Percentiles rank a stretch among this genome's conserved stretches.
Conservation (phyloP, 2,797 vertebrate species). For the Spatula versicolor region DNA sequence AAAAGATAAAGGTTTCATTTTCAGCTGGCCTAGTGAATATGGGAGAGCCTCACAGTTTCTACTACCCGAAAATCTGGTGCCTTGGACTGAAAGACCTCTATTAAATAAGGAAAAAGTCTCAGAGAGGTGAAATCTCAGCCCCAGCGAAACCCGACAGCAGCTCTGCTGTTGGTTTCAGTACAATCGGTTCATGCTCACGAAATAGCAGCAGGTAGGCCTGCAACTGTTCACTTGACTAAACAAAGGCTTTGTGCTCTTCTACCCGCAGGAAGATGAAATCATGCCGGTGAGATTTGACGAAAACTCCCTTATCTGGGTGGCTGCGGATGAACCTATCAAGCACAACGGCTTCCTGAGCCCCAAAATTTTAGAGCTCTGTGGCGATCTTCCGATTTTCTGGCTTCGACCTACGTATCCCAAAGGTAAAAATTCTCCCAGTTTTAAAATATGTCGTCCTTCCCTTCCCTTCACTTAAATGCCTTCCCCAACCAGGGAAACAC, state of each 20-base stretch:
- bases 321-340: conserved; percentile 87
- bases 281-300: conserved; percentile 90
- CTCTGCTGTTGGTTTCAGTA: background rate
- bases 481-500: background rate
- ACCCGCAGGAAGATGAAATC: conserved; percentile 87
- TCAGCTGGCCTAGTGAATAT: background rate
- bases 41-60: background rate
- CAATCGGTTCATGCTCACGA: background rate
- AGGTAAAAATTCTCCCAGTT: conserved; percentile 78
- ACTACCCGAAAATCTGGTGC: background rate
- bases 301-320: conserved; percentile 89
- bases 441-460: background rate
- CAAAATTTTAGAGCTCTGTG: conserved; percentile 88
- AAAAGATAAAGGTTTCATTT: background rate
- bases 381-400: conserved; percentile 91
- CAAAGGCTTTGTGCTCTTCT: conserved; percentile 57
- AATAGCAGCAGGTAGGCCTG: conserved; percentile 7
- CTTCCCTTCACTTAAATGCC: background rate
- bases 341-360: conserved; percentile 88
- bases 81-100: background rate
- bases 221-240: conserved; percentile 12
- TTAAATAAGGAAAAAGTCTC: background rate
- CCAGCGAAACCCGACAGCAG: background rate
- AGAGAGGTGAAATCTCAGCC: background rate
- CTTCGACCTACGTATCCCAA: conserved; percentile 86